phyloP scores from a whole-genome alignment of 1,140 invertebrate genomes.

The Macrosteles quadrilineatus region DNA sequence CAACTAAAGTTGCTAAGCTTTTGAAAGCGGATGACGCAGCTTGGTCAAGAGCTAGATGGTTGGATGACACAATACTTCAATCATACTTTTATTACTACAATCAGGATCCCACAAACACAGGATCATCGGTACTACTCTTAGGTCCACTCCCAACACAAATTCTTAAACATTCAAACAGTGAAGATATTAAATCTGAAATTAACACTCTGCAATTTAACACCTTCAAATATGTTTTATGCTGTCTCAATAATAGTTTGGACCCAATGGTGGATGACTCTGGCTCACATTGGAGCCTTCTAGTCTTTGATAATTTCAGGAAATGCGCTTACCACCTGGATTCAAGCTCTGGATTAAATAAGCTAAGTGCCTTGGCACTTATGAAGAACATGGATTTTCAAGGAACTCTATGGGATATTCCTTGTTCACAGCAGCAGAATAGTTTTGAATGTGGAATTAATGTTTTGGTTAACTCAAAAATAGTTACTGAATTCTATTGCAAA shows the following conservation, averaged over 20 bases:
- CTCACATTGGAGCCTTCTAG: neutral
- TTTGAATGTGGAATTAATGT: slow-evolving; percentile 9
- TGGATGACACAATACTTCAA: too few relatives aligned
- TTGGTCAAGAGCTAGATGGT: too few relatives aligned
- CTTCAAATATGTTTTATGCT: neutral
- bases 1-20: too few relatives aligned
- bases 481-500: too few relatives aligned
- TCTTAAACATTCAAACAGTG: too few relatives aligned
- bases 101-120: too few relatives aligned
- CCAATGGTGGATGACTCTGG: neutral
- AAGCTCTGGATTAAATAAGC: neutral
- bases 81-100: too few relatives aligned
- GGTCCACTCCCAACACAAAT: too few relatives aligned
- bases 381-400: neutral
- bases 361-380: neutral
- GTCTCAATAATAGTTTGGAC: neutral
- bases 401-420: neutral
- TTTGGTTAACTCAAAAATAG: neutral
- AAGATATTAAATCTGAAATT: too few relatives aligned
- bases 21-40: too few relatives aligned
- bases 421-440: neutral
- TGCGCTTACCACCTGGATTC: neutral
- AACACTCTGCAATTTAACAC: neutral
- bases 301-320: neutral
- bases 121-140: too few relatives aligned